phyloP scores from a whole-genome alignment of 2,888 invertebrate species.

The Allygus modestus region DNA sequence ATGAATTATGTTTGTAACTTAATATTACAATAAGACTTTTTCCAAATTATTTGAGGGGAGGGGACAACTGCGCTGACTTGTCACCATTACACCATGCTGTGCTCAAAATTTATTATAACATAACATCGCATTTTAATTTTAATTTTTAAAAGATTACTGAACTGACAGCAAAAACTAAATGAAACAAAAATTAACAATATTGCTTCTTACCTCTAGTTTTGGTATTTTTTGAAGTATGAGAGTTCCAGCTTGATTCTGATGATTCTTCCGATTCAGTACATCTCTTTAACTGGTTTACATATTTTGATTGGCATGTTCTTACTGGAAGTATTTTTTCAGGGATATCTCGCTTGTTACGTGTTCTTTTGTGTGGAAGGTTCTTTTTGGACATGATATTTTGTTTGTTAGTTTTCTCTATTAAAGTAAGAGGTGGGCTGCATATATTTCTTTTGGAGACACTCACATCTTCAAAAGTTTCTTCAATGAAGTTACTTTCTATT shows the following conservation, averaged over 20 bases:
- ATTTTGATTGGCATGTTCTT: constrained; percentile 1
- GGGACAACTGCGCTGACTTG: too few relatives aligned
- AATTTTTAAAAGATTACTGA: too few relatives aligned
- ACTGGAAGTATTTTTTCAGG: background rate
- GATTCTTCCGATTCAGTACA: background rate
- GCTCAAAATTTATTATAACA: too few relatives aligned
- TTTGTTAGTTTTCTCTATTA: background rate
- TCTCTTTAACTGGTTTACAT: background rate
- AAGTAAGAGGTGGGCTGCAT: constrained; percentile 18
- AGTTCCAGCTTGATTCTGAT: background rate
- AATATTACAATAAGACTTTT: too few relatives aligned
- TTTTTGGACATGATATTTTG: background rate
- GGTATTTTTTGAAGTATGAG: background rate
- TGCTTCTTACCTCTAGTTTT: background rate
- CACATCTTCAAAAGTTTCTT: background rate
- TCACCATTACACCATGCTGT: too few relatives aligned
- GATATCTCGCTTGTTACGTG: background rate
- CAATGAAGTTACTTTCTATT: background rate
- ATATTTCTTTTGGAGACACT: background rate
- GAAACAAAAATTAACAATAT: too few relatives aligned
- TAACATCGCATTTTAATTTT: too few relatives aligned
- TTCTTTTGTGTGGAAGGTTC: background rate
- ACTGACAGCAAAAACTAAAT: too few relatives aligned
- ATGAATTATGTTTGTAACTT: too few relatives aligned
- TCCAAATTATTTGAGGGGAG: too few relatives aligned